These are phyloP conservation scores for Octodonta nipae DNA, from an alignment of 2,888 invertebrate genomes.

Conservation along the genomic window DNA sequence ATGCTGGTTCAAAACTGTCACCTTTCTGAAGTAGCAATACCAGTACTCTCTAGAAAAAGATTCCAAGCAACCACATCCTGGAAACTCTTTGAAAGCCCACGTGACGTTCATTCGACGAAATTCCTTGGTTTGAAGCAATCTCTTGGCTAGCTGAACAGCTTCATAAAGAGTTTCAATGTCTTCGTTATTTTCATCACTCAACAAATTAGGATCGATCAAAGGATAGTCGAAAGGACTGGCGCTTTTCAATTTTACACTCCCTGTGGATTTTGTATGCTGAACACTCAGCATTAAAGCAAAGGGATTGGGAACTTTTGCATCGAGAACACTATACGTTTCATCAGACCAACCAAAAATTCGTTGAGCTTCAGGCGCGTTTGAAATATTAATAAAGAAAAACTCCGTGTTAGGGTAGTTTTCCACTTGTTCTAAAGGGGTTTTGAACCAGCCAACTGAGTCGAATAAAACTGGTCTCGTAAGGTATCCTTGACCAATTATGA, in stretches of 20 bases:
- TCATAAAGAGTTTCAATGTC: background rate
- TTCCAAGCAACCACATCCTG: background rate
- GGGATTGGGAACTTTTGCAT: background rate
- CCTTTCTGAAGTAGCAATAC: background rate
- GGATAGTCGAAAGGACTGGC: background rate
- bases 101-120: background rate
- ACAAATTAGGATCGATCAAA: background rate
- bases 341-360: background rate
- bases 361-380: too few relatives aligned
- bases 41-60: background rate
- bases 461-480: background rate
- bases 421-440: slow-evolving; percentile 2
- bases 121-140: background rate
- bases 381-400: too few relatives aligned
- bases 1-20: background rate
- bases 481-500: slow-evolving; percentile 10
- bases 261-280: background rate
- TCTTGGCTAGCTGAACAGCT: background rate
- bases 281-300: background rate
- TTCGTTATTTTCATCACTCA: background rate
- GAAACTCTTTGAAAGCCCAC: background rate
- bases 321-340: background rate
- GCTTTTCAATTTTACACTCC: background rate
- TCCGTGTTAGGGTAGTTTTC: slow-evolving; percentile 4
- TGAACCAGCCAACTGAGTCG: slow-evolving; percentile 6